Conservation (phyloP, 1,140 invertebrate genomes). For the Cydia strobilella region DNA sequence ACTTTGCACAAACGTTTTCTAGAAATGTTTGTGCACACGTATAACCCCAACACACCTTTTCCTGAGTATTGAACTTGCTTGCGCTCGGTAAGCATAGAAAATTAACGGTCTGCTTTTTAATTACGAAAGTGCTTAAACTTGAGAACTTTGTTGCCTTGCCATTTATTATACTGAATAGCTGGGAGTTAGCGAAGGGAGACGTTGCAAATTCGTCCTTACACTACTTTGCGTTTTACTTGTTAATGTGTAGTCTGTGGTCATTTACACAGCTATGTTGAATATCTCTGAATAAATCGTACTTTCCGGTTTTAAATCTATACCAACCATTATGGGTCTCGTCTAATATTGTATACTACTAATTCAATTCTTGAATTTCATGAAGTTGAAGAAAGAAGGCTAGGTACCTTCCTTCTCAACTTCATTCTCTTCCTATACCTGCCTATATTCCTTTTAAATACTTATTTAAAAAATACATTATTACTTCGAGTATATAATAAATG, state of each 20-base stretch:
- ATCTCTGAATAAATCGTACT: not conserved
- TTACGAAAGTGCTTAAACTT: constrained; percentile 28
- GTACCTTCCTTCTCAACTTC: not conserved
- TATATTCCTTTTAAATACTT: too few species aligned
- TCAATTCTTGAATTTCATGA: not conserved
- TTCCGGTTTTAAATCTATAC: too few species aligned
- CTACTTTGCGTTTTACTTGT: not conserved
- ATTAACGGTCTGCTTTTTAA: constrained; percentile 16
- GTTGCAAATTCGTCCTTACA: constrained; percentile 10
- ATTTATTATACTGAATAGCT: constrained; percentile 44
- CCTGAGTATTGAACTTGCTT: not conserved
- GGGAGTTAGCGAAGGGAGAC: constrained; percentile 42
- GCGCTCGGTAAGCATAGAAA: not conserved
- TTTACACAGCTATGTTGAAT: not conserved
- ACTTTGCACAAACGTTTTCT: too few species aligned
- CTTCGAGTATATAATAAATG: not conserved
- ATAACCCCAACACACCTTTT: too few species aligned
- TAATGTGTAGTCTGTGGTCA: not conserved
- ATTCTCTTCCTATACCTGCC: not conserved
- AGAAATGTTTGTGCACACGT: too few species aligned
- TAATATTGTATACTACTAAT: not conserved
- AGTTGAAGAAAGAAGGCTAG: not conserved
- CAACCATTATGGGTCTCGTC: too few species aligned
- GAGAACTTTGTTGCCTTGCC: constrained; percentile 39
- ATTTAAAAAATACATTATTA: too few species aligned